Percentiles rank a stretch among this genome's conserved stretches.
phyloP scores from a whole-genome alignment of 2,888 invertebrate genomes.

The Andrena chrysosceles region DNA sequence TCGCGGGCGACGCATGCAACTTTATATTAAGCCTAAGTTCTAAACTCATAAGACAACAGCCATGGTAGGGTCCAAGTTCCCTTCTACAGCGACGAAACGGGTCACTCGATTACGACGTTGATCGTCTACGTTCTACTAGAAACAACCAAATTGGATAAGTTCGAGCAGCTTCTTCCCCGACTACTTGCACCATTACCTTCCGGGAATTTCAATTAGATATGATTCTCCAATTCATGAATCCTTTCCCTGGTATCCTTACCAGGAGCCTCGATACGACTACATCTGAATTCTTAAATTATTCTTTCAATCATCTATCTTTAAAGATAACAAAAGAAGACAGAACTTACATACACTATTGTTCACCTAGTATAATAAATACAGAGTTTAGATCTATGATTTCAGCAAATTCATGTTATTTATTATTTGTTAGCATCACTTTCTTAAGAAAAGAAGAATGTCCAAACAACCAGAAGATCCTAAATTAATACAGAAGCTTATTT shows the following conservation, averaged over 20 bases:
- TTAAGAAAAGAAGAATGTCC: too few relatives aligned
- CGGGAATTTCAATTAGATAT: constrained; percentile 54
- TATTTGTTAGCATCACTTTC: too few relatives aligned
- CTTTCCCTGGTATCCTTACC: neutral
- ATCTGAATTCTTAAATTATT: too few relatives aligned
- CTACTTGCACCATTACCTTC: constrained; percentile 62
- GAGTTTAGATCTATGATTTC: too few relatives aligned
- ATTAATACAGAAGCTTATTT: too few relatives aligned
- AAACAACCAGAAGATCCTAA: too few relatives aligned
- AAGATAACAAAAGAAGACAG: too few relatives aligned
- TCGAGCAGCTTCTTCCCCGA: constrained; percentile 75
- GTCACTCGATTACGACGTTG: constrained; percentile 81
- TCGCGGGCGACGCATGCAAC: constrained; percentile 70
- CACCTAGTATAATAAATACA: too few relatives aligned
- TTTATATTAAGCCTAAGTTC: constrained; percentile 78
- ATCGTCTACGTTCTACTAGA: constrained; percentile 75
- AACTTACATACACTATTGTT: too few relatives aligned
- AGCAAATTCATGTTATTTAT: too few relatives aligned
- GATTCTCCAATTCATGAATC: constrained; percentile 52
- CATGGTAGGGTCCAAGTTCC: constrained; percentile 69
- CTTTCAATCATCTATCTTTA: too few relatives aligned
- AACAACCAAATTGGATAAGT: constrained; percentile 81
- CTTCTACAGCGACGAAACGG: constrained; percentile 73
- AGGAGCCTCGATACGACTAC: neutral
- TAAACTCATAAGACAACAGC: constrained; percentile 82